Base-by-base conservation (phyloP, 2,113 vertebrate species). In the Mionectes macconnelli region DNA sequence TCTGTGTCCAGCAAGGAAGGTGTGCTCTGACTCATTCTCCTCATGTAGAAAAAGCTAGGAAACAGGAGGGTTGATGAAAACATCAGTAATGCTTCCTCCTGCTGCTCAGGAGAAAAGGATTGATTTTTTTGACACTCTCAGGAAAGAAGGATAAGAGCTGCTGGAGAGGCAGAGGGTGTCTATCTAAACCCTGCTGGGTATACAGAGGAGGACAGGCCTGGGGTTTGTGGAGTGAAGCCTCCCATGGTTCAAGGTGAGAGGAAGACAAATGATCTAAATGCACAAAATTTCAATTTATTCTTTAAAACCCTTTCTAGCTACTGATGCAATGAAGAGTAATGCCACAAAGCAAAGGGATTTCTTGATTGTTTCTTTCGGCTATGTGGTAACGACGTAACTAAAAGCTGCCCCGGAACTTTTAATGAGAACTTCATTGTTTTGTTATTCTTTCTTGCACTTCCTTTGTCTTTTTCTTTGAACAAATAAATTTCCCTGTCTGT, bases 401-500 rank as follows among this genome's bases (percentile, higher is more conserved):
- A 77, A 74, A 92, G 40, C 31, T 75, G 64, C n/a, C 31, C n/a
- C 27, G 12, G 22, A 75, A 35, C 18, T 69, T 85, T 68, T 52
- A 85, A 70, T 90, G 75, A 73, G 28, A 87, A n/a, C 13, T 72
- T 93, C 31, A 49, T 5, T 31, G 47, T 45, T 83, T 83, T 59
- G 31, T 87, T 94, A 37, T 68, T 69, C 30, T 91, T 75, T 62
- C 72, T 37, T n/a, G 63, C 10, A 52, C 57, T 73, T 17, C 42
- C 69, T 64, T 49, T 66, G 57, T 84, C 42, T 55, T 88, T 94
- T 87, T 57, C 28, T 97, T 89, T 90, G 53, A 92, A 90, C 60
- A 90, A 95, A 91, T 60, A 73, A 49, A 89, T 96, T 95, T 95
- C 27, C 40, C 33, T 72, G 45, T 67, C 70, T 81, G 17, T 85